These are phyloP conservation scores for Lithophane leautieri DNA, from an alignment of 2,888 invertebrate genomes.

Conservation along the genomic window DNA sequence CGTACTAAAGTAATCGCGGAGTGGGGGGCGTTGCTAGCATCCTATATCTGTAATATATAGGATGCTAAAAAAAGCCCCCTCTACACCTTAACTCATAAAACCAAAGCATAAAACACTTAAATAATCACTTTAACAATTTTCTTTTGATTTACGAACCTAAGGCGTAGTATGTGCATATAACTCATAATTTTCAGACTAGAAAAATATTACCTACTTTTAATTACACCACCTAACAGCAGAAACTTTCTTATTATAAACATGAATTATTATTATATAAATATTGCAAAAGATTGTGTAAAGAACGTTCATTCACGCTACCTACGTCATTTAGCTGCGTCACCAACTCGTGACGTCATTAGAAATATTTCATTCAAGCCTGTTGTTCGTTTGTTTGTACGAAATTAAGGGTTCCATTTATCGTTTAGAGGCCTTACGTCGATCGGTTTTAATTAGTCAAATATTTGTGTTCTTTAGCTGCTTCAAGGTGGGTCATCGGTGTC, in stretches of 20 bases:
- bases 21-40: too few species aligned
- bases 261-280: conserved; percentile 48
- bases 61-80: neutral
- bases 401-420: conserved; percentile 46
- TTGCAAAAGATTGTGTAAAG: conserved; percentile 22
- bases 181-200: conserved; percentile 47
- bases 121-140: conserved; percentile 45
- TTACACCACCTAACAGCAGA: conserved; percentile 41
- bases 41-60: neutral
- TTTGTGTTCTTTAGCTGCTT: conserved; percentile 26
- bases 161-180: conserved; percentile 37
- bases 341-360: conserved; percentile 53
- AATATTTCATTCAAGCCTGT: conserved; percentile 44
- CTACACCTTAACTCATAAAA: conserved; percentile 9
- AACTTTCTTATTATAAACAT: conserved; percentile 41
- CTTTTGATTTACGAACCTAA: conserved; percentile 41
- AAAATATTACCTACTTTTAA: conserved; percentile 54
- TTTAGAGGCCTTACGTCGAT: conserved; percentile 26
- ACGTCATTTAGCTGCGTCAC: conserved; percentile 53
- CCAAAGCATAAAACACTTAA: conserved; percentile 28
- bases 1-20: too few species aligned
- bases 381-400: conserved; percentile 38
- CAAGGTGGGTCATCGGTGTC: neutral
- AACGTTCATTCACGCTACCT: conserved; percentile 30
- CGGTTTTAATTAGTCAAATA: conserved; percentile 35